phyloP scores from a whole-genome alignment of 2,888 invertebrate species.

The Catocala nupta region DNA sequence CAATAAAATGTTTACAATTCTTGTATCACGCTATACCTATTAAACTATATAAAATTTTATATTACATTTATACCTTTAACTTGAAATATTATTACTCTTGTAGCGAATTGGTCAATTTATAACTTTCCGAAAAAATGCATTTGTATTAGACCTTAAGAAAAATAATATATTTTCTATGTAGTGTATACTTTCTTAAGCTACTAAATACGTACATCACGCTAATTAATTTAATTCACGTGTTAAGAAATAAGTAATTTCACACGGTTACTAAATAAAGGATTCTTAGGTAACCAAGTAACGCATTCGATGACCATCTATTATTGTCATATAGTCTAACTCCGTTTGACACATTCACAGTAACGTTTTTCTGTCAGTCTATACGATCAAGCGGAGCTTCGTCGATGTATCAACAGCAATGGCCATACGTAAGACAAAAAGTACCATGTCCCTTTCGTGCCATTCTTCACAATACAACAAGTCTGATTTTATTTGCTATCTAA shows the following conservation, averaged over 20 bases:
- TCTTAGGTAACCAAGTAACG: not conserved
- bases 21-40: slow-evolving; percentile 24
- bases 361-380: no score
- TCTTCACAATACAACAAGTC: slow-evolving; percentile 41
- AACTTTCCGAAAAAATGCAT: slow-evolving; percentile 35
- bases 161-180: slow-evolving; percentile 15
- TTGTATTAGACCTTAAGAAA: slow-evolving; percentile 20
- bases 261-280: slow-evolving; percentile 1
- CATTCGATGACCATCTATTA: not conserved
- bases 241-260: not conserved
- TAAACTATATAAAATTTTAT: slow-evolving; percentile 29
- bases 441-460: slow-evolving; percentile 39
- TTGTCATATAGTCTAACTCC: no score
- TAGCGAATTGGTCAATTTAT: slow-evolving; percentile 34
- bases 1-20: slow-evolving; percentile 39
- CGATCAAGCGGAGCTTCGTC: no score
- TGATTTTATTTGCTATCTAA: slow-evolving; percentile 48
- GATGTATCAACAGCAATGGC: no score
- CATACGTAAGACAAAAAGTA: no score
- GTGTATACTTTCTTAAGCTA: not conserved
- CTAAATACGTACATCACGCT: not conserved
- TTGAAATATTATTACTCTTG: slow-evolving; percentile 34
- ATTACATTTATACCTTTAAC: slow-evolving; percentile 18
- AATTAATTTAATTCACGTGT: not conserved
- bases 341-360: no score